Base-by-base conservation (phyloP, 2,888 invertebrate species). In the Conus canariensis region DNA sequence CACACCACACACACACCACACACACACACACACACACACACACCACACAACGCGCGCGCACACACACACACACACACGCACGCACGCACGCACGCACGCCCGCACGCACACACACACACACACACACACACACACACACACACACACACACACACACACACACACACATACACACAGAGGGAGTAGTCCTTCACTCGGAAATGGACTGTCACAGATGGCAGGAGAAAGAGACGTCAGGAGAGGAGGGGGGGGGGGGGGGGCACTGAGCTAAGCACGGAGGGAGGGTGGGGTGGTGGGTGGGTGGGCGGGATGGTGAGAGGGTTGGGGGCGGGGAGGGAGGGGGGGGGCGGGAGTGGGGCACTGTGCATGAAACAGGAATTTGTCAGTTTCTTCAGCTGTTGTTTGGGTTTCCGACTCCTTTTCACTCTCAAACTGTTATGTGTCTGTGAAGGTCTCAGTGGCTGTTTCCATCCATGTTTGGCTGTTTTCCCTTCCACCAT, bases 161-260 rank as follows among this genome's bases (percentile, higher is more conserved):
- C 16, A 6, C 64, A 14, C 16, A 6, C 64, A 64, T 2, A 4
- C 45, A 45, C 45, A 45, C 45, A 45, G 2, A 45, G 45, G 45
- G 45, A 45, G 45, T 45, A 45, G 10, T 64, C 64, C 64, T 1
- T 14, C 14, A 64, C 64, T 16, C 10, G 1, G 64, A 64, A 64
- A 64, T 64, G 16, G 16, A 14, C 64, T 64, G 67, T 22, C 4
- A n/a, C n/a, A 77, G 25, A 82, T 59, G 59, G 19, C 58, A 64
- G 59, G 80, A 88, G 60, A 60, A 19, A 82, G 88, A 82, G 30
- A 82, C 60, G n/a, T 12, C 58, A 60, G 60, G 59, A 88, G 45
- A 88, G 58, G 59, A 60, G 45, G 3, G 45, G 45, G 45, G 45
- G 0, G n/a, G 45, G 45, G 3, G 45, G 45, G 45, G 45, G 0